Percentiles rank a stretch among this genome's conserved stretches.
Evolutionary conservation across 2,113 vertebrate genomes (phyloP).

Genomic region (Cavia aperea): DNA sequence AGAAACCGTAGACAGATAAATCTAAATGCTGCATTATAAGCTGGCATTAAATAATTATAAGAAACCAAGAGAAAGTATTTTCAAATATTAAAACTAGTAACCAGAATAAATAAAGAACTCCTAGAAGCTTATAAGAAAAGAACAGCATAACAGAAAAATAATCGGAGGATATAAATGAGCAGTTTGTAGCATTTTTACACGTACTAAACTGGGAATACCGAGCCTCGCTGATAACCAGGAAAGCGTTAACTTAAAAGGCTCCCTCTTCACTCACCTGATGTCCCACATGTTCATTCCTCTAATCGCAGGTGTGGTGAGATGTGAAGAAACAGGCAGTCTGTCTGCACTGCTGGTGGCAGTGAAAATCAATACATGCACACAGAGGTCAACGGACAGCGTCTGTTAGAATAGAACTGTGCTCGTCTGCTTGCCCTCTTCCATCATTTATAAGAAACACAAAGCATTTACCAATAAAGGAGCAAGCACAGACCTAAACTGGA

Average conservation of each 20-base stretch:
- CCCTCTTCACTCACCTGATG: not conserved
- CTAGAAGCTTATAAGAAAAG: not conserved
- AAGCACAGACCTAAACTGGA: not conserved
- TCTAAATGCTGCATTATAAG: not conserved
- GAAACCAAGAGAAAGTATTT: not conserved
- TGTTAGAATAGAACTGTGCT: not conserved
- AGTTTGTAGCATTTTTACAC: conserved; percentile 1
- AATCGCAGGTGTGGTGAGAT: not conserved
- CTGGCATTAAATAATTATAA: not conserved
- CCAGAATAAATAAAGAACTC: not conserved
- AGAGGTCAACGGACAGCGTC: not conserved
- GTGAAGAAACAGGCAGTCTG: not conserved
- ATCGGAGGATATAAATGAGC: not conserved
- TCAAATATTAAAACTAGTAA: not conserved
- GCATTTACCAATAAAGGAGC: not conserved
- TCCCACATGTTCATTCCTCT: not conserved
- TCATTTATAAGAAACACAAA: not conserved
- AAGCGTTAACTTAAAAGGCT: not conserved
- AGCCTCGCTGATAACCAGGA: not conserved
- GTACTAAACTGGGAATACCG: not conserved
- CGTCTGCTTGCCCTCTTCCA: not conserved
- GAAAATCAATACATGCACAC: not conserved
- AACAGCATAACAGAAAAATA: conserved; percentile 2
- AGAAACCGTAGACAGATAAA: conserved; percentile 2
- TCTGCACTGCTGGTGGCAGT: not conserved